Evolutionary conservation across 2,888 invertebrate genomes (phyloP), one percentile per base, ranked within the genome.

Genomic region (Plemyria rubiginata): DNA sequence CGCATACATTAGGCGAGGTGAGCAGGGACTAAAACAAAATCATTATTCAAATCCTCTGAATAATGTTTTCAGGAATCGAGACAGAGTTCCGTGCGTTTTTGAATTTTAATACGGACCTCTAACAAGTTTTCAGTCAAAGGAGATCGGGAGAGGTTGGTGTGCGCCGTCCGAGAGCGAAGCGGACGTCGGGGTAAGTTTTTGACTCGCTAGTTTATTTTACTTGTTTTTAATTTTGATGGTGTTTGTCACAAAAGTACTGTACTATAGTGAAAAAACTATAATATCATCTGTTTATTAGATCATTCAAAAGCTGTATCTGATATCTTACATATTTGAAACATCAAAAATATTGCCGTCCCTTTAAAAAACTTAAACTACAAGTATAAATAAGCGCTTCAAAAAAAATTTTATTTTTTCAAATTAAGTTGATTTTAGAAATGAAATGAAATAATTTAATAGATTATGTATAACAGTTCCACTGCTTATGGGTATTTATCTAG

Each of bases 121-220:
- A 92, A 92, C 92, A 92, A 92, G 92, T 92, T 92, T 88, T 82
- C 85, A 84, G 87, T 91, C 92, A 92, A 92, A 92, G 92, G 92
- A 92, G 84, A 88, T 89, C 86, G 86, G 85, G 72, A 81, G 76
- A 78, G 82, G 83, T 81, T 76, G 69, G 67, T 55, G 72, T 58
- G 38, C 41, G 0, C n/a, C 28, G 66, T 84, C 78, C 62, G 67
- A 61, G 82, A 73, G 80, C 60, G 2, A 53, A 74, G 54, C 55
- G 86, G 86, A 82, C 86, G 57, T 12, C 48, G 60, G 48, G 5
- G 43, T 6, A 45, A 28, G 5, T 29, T 43, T 45, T 22, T 22
- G 22, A 15, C 29, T 32, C n/a, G 9, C 32, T 8, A 15, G 6
- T 13, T 41, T 29, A 13, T 32, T 32, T 16, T 0, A 45, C 9